These are phyloP conservation scores for Myrmecophaga tridactyla DNA, from an alignment of 2,113 vertebrate genomes.

Conservation along the genomic window DNA sequence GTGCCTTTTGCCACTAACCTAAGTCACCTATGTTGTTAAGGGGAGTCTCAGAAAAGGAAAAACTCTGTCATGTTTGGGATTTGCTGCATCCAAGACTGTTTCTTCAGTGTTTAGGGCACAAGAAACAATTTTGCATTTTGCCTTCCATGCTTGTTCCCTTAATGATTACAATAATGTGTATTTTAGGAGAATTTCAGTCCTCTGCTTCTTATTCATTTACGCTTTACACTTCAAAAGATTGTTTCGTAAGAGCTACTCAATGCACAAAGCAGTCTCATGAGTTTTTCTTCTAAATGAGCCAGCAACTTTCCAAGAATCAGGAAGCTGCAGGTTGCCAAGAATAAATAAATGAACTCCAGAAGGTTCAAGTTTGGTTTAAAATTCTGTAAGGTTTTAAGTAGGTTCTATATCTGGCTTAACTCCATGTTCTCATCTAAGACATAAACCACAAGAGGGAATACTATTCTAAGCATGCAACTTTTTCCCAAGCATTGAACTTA, in stretches of 20 bases:
- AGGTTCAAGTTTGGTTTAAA: conserved; percentile 73
- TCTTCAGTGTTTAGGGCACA: background rate
- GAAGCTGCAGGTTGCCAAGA: conserved; percentile 74
- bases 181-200: conserved; percentile 52
- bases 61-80: background rate
- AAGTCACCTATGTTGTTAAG: background rate
- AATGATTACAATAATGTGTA: conserved; percentile 63
- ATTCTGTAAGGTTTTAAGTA: conserved; percentile 70
- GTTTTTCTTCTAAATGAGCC: conserved; percentile 75
- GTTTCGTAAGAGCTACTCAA: conserved; percentile 68
- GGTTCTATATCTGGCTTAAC: conserved; percentile 69
- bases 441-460: conserved; percentile 53
- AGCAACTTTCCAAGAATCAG: conserved; percentile 78
- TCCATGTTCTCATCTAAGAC: conserved; percentile 65
- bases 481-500: conserved; percentile 40
- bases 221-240: conserved; percentile 71
- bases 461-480: conserved; percentile 46
- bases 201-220: conserved; percentile 71
- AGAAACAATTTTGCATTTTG: conserved; percentile 37
- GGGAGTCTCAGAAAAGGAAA: background rate
- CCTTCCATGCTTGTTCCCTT: background rate
- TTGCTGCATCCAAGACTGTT: background rate
- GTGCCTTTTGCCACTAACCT: background rate
- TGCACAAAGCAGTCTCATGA: conserved; percentile 63
- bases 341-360: conserved; percentile 77